A percentile compares a stretch with the other conserved stretches of the same genome.
These are phyloP conservation scores for Aplocera efformata DNA, from an alignment of 2,888 invertebrate species.

Conservation along the genomic window DNA sequence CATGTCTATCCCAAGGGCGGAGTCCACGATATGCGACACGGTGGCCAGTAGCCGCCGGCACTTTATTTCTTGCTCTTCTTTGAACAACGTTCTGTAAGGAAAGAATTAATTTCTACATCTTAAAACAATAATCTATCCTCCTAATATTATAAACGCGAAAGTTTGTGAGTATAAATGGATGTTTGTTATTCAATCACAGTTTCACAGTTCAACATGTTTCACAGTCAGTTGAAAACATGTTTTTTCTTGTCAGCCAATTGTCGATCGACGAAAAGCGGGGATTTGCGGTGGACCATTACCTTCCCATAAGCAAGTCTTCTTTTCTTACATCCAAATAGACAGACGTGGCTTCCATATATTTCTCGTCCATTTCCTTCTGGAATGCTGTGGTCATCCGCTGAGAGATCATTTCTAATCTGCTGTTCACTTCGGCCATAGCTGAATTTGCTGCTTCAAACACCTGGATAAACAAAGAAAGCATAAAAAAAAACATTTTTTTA, in stretches of 20 bases:
- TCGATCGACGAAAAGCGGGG: no score
- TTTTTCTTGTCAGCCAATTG: no score
- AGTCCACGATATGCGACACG: slow-evolving; percentile 39
- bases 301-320: slow-evolving; percentile 48
- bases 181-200: no score
- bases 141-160: no score
- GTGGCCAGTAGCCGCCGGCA: slow-evolving; percentile 48
- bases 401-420: slow-evolving; percentile 44
- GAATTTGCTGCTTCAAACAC: slow-evolving; percentile 40
- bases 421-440: slow-evolving; percentile 37
- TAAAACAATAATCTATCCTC: no score
- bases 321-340: slow-evolving; percentile 32
- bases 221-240: no score
- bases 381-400: slow-evolving; percentile 55
- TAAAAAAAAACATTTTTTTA: not conserved
- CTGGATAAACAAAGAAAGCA: slow-evolving; percentile 33
- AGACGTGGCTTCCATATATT: slow-evolving; percentile 53
- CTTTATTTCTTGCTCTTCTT: slow-evolving; percentile 60
- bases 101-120: no score
- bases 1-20: slow-evolving; percentile 29
- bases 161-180: no score
- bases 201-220: no score
- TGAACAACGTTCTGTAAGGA: slow-evolving; percentile 55
- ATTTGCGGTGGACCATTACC: no score
- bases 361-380: slow-evolving; percentile 66